Evolutionary conservation across 2,797 vertebrate species (phyloP).

Genomic region (Tamandua tetradactyla): DNA sequence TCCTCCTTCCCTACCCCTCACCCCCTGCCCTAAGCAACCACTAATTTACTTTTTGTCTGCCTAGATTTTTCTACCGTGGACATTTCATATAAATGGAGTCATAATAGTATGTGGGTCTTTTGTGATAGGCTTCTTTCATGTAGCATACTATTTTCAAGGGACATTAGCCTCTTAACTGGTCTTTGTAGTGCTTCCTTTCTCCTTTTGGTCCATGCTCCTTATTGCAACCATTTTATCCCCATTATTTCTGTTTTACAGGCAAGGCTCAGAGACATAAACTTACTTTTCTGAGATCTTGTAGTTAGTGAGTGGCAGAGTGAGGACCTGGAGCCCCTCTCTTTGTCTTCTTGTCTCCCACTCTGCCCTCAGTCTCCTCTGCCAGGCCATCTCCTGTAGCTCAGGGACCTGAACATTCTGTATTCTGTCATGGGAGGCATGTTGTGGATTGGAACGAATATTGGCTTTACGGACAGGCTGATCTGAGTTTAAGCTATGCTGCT

Average conservation of each 20-base stretch:
- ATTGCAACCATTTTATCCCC: background rate
- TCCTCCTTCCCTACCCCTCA: no score
- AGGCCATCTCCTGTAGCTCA: background rate
- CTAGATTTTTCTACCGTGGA: background rate
- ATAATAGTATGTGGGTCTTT: background rate
- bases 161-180: background rate
- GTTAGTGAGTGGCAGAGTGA: no score
- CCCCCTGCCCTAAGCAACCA: background rate
- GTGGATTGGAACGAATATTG: background rate
- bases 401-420: background rate
- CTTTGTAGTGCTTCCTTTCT: background rate
- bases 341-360: background rate
- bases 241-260: background rate
- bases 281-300: background rate
- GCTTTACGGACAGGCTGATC: background rate
- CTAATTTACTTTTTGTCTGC: background rate
- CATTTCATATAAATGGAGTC: background rate
- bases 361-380: background rate
- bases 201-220: background rate
- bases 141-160: background rate
- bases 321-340: background rate
- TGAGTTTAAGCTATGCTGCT: background rate
- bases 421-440: background rate
- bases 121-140: background rate
- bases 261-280: background rate